Evolutionary conservation across 2,113 vertebrate genomes (phyloP).

Genomic region (Nothobranchius kuhntae): DNA sequence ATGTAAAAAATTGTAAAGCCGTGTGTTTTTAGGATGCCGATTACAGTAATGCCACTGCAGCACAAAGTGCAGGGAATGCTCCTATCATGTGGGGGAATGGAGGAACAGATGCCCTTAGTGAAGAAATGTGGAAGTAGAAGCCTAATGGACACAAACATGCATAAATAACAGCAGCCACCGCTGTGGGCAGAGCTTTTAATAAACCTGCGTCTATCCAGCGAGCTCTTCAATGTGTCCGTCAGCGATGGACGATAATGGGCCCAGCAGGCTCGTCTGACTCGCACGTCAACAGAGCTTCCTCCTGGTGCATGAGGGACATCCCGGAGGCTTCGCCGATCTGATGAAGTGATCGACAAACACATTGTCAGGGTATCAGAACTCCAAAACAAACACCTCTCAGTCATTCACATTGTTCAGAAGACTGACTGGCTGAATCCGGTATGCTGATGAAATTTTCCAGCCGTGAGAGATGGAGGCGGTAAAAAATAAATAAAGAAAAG

Average conservation of each 20-base stretch:
- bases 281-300: constrained; percentile 68
- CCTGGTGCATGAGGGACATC: constrained; percentile 46
- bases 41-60: constrained; percentile 91
- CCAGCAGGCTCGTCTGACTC: constrained; percentile 69
- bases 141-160: constrained; percentile 98
- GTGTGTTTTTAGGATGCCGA: constrained; percentile 81
- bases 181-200: constrained; percentile 80
- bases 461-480: constrained; percentile 25
- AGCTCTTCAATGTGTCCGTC: constrained; percentile 70
- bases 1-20: constrained; percentile 95
- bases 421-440: constrained; percentile 31
- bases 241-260: constrained; percentile 73
- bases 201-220: constrained; percentile 67
- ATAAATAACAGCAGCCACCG: constrained; percentile 86
- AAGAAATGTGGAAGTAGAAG: constrained; percentile 88
- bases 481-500: neutral
- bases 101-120: constrained; percentile 83
- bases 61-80: constrained; percentile 81
- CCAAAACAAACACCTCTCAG: constrained; percentile 58
- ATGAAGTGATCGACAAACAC: constrained; percentile 67
- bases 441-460: constrained; percentile 50
- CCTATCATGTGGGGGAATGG: constrained; percentile 75
- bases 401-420: constrained; percentile 50
- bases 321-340: constrained; percentile 56
- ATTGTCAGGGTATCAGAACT: constrained; percentile 58